Conservation (phyloP, 1,140 invertebrate genomes). For the Zaprionus taronus region DNA sequence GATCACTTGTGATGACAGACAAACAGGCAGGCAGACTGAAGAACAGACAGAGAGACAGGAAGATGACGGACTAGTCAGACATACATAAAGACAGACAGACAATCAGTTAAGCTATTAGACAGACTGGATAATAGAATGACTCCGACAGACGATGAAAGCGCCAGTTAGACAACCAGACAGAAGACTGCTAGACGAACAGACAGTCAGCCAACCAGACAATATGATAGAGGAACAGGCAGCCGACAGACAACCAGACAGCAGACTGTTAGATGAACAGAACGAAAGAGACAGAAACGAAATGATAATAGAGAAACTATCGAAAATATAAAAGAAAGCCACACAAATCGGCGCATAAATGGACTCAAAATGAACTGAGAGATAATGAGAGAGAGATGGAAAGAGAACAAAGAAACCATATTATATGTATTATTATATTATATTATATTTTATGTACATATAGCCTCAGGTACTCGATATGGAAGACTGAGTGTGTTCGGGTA, state of each 20-base stretch:
- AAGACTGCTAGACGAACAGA: not conserved
- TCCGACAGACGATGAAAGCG: no score
- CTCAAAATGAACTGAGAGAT: not conserved
- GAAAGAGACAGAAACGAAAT: not conserved
- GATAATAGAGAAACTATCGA: no score
- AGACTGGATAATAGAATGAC: no score
- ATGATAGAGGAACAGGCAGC: not conserved
- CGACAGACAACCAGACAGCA: not conserved
- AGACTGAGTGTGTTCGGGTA: no score
- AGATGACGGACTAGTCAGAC: not conserved
- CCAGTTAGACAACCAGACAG: no score
- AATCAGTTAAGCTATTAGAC: no score
- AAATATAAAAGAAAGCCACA: not conserved
- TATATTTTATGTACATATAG: no score
- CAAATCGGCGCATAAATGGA: not conserved
- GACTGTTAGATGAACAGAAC: not conserved
- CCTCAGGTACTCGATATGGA: not conserved
- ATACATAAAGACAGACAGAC: not conserved
- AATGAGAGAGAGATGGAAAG: not conserved
- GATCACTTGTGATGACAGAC: not conserved
- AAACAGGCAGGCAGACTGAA: not conserved
- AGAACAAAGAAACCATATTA: no score
- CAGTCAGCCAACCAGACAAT: not conserved
- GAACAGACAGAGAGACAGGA: not conserved
- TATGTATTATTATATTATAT: no score